Evolutionary conservation across 2,888 invertebrate genomes (phyloP), one percentile per base, ranked within the genome.

Genomic region (Barypeithes pellucidus): DNA sequence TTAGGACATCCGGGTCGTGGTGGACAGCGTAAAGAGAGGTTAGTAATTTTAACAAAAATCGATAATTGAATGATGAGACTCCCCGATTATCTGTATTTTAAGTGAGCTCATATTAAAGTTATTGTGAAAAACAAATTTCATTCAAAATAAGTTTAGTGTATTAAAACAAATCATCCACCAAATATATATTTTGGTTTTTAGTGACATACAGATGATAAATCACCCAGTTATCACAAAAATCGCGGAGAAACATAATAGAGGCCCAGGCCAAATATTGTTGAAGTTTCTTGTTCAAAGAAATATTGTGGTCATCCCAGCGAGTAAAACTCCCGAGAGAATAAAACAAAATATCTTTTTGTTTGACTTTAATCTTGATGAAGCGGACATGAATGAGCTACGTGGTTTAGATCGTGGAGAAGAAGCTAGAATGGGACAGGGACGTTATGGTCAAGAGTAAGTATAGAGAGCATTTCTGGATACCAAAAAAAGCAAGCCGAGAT

Each of bases 261-360:
- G 91, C 0, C 87, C 93, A 0, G 95, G 94, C 2, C 95, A 95
- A 85, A 83, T 90, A n/a, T 86, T 93, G 59, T 85, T 96, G 0
- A 89, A 93, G 52, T 91, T 91, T 85, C 87, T 90, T 14, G 79
- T 94, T n/a, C 93, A 95, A 83, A 89, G 89, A 43, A 91, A 91
- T 11, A 85, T 95, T 24, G 89, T 89, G 4, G 91, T 91, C 41
- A 94, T 96, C 80, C 95, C 95, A 7, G 96, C 95, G 84, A 95
- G 95, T 84, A 91, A 91, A 5, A 92, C 91, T 83, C 86, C 90
- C 0, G 81, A 85, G 1, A 89, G 95, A 76, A 90, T 96, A 20
- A 88, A 88, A 81, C 90, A 94, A 86, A 96, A 96, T 82, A 89
- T 94, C 54, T 86, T 91, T 68, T 83, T 94, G 54, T 93, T 93